These are phyloP conservation scores for Paradisaea rubra DNA, from an alignment of 2,113 vertebrate genomes.

Conservation along the genomic window DNA sequence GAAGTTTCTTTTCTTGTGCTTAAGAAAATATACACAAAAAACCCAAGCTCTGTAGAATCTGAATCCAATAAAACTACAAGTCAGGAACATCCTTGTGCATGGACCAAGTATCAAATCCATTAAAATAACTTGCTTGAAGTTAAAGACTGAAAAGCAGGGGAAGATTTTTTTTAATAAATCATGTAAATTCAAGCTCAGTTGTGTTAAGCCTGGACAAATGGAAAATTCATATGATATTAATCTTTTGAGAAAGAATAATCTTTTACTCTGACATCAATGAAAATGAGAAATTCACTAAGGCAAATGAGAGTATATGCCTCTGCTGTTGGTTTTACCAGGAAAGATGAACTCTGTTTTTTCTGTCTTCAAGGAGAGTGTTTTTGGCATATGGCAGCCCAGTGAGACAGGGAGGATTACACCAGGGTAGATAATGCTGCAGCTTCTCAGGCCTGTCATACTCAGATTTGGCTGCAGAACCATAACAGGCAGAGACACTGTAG, in stretches of 20 bases:
- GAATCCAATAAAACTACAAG: neutral
- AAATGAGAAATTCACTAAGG: neutral
- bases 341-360: neutral
- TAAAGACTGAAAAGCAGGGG: neutral
- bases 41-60: neutral
- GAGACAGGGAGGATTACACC: neutral
- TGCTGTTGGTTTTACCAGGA: neutral
- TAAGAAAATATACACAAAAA: neutral
- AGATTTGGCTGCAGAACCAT: neutral
- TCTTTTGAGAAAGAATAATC: neutral
- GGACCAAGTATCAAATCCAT: neutral
- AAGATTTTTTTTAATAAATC: neutral
- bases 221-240: neutral
- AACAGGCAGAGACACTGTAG: neutral
- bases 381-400: neutral
- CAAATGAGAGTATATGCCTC: neutral
- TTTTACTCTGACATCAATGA: neutral
- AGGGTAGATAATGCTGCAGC: neutral
- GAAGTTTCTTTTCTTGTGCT: neutral
- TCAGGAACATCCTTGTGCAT: neutral
- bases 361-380: rapidly evolving
- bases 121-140: neutral
- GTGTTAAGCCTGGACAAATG: neutral
- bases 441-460: neutral
- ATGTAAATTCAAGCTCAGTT: neutral